Evolutionary conservation across 2,113 vertebrate genomes (phyloP), one percentile per base, ranked within the genome.

Genomic region (Lamprotornis superbus): DNA sequence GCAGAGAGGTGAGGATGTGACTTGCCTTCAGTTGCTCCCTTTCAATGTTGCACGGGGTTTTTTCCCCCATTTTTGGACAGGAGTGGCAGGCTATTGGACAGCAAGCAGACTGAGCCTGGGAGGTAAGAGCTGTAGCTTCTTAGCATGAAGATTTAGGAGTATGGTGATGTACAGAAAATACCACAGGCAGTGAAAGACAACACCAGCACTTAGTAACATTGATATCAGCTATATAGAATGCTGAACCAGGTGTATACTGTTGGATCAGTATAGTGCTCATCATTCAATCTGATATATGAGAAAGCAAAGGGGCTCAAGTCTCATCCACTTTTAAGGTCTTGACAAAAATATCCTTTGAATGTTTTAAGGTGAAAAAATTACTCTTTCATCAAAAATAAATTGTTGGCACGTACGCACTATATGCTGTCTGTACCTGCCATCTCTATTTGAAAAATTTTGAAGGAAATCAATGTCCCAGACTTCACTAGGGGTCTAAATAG

Each of bases 31-130:
- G 37, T 50, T 47, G 7, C 7, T n/a, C 22, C 5, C 16, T 10
- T 12, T 57, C 15, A 39, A 0, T 52, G 33, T 3, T 69, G 6
- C 5, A 37, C 3, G 2, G 10, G 13, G 0, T 0, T 0, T 12
- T 70, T 42, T 39, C 4, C 12, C 17, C 10, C 21, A 6, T 46
- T 83, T 73, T 23, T 76, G 40, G 15, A 23, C 17, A 59, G 20
- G 7, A 12, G 8, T 55, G 8, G 3, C 28, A 59, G 23, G 14
- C 13, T 44, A 8, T n/a, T 67, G 17, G 21, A 47, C 33, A 89
- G 30, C 20, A 27, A 27, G 30, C 10, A 31, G 7, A 16, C 8
- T 12, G 35, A 91, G 7, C 19, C 39, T 69, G 35, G 3, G 12
- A 47, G 12, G 7, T 17, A 60, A 79, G 16, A 63, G 17, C 16